Evolutionary conservation across 2,797 vertebrate genomes (phyloP), one percentile per base, ranked within the genome.

Genomic region (Lemur catta): DNA sequence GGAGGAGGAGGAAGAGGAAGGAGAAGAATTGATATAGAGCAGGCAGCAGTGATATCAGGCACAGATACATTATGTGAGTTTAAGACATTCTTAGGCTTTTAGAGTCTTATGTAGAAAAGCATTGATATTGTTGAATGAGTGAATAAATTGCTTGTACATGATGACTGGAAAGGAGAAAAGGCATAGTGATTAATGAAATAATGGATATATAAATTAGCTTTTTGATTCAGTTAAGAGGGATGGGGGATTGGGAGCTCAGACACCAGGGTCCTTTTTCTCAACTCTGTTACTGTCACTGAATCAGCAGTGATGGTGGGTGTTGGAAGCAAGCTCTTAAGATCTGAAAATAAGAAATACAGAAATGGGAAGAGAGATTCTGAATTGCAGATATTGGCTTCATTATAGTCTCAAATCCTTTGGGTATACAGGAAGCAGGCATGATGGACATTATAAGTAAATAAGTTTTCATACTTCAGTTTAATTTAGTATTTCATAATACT

Each of bases 91-190:
- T 86, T 90, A n/a, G 46, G 63, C 38, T 61, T 93, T 78, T 74
- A 80, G n/a, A 48, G 12, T 57, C 52, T 33, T 48, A 30, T 50
- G 33, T 84, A 48, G 75, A 89, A 59, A 80, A 38, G 22, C 48
- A 57, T 14, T 75, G 43, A 74, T 72, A 41, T 17, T 65, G 17
- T 74, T 86, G 57, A 79, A 35, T 78, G 5, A 91, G 18, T 82
- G 26, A 91, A 71, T 24, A 13, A 86, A 69, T 55, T 59, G 9
- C 89, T 76, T 80, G 17, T 78, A 72, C 4, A 33, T 15, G 33
- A 89, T 61, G 41, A 55, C 15, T 65, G 52, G 85, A 63, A 96
- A 91, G 41, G 57, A 93, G 84, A 61, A 95, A 84, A 91, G 35
- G 28, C 91, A 72, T 65, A 48, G n/a, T 57, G 18, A 74, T 84